These are phyloP conservation scores for Zeus faber DNA, from an alignment of 2,113 vertebrate species.

Conservation along the genomic window DNA sequence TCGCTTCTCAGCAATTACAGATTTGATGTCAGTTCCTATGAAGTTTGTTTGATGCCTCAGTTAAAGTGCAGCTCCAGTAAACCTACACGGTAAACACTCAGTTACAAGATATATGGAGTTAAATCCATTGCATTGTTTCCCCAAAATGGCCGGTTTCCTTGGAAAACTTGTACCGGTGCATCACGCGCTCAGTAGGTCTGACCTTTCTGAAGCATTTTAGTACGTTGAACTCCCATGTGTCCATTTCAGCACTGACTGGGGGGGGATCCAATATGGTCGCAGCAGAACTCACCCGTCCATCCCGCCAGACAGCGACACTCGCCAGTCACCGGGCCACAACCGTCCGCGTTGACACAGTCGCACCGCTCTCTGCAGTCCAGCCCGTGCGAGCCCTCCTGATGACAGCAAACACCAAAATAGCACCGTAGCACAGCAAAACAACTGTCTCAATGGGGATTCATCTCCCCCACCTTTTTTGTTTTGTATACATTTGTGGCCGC, in stretches of 20 bases:
- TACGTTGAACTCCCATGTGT: background rate
- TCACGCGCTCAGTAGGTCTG: background rate
- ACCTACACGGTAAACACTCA: no score
- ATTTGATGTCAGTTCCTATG: background rate
- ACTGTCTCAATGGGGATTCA: no score
- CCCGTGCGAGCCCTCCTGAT: conserved; percentile 83
- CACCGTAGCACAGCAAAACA: no score
- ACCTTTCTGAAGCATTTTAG: background rate
- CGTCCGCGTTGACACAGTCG: conserved; percentile 82
- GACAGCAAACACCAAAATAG: no score
- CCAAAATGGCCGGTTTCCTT: no score
- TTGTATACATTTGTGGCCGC: no score
- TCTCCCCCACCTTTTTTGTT: no score
- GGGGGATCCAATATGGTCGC: no score
- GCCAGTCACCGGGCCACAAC: conserved; percentile 83
- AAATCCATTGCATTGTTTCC: no score
- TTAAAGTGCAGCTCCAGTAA: background rate
- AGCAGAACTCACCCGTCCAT: conserved; percentile 83
- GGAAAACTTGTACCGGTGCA: no score
- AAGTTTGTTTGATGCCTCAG: background rate
- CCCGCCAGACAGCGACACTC: conserved; percentile 85
- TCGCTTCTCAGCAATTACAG: conserved; percentile 12
- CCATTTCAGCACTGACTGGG: background rate
- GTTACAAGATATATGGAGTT: no score
- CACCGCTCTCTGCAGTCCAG: conserved; percentile 83